phyloP scores from a whole-genome alignment of 2,888 invertebrate genomes.

The Dioctria linearis region DNA sequence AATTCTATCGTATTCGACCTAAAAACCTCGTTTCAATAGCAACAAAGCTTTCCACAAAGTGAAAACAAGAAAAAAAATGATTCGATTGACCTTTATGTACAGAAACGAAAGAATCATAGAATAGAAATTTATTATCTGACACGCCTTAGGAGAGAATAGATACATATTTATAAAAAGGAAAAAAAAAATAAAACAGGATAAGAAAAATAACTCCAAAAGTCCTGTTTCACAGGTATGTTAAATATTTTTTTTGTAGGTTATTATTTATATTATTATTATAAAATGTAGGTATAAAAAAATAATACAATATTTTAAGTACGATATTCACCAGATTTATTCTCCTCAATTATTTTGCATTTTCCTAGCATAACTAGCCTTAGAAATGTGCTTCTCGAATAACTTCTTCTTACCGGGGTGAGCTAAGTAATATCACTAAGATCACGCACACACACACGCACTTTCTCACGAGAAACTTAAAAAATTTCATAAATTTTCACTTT shows the following conservation, averaged over 20 bases:
- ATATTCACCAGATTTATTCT: constrained; percentile 36
- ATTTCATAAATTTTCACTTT: constrained; percentile 25
- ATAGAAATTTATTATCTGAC: background rate
- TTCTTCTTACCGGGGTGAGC: background rate
- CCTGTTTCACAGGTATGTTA: too few relatives aligned
- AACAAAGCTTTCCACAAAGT: background rate
- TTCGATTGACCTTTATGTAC: background rate
- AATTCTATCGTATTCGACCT: background rate
- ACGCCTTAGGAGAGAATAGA: background rate
- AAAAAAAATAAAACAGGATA: background rate
- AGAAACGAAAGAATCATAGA: background rate
- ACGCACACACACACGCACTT: background rate
- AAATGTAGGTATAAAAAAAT: background rate
- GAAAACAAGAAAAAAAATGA: too few relatives aligned
- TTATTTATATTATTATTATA: too few relatives aligned
- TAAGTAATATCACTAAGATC: constrained; percentile 7
- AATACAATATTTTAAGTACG: background rate
- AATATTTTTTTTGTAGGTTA: too few relatives aligned
- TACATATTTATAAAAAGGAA: background rate
- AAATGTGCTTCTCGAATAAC: background rate
- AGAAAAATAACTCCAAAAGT: too few relatives aligned
- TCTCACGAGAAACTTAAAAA: background rate
- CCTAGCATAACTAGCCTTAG: constrained; percentile 42
- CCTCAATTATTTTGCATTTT: constrained; percentile 41
- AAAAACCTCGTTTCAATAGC: constrained; percentile 6